Evolutionary conservation across 1,140 invertebrate genomes (phyloP), one percentile per base, ranked within the genome.

Genomic region (Drosophila leontia): DNA sequence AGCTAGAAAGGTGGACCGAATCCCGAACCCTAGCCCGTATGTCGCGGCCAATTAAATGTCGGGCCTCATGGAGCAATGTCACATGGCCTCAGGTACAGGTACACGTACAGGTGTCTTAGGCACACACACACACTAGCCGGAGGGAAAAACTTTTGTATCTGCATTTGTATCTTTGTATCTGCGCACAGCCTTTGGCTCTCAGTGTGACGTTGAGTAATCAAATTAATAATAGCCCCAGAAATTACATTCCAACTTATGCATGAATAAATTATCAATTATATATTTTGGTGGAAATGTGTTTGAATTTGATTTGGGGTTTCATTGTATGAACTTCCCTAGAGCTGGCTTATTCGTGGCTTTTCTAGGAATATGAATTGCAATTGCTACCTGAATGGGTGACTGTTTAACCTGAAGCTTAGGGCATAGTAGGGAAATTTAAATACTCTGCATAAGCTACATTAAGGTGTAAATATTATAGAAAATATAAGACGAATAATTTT

Each of bases 221-320:
- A 88, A 79, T 86, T 82, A 86, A 86, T 86, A 86, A 88, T 86
- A 82, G 67, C 60, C 59, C 55, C 47, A 62, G 75, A 86, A 86
- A 82, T 88, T 86, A 83, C 76, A 83, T 80, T 87, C 51, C 60
- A 70, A 74, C 76, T 77, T 78, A 78, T 82, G 69, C 63, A 47
- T 85, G 83, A 80, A 86, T 86, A 88, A 86, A 88, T 88, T 86
- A 88, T 69, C 80, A 80, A 87, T 80, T 72, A 87, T 80, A 77
- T 23, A 57, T 45, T 68, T 41, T 39, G 42, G 35, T 65, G 60
- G 34, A 44, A 64, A 47, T 44, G 39, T 45, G 15, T 15, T 37
- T 19, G n/a, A 8, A 23, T 34, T 63, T 47, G 58, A 47, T 67
- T 42, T 67, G 65, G 65, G 35, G 29, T 35, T 34, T 57, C 67